Evolutionary conservation across 2,888 invertebrate genomes (phyloP).

Genomic region (Spilarctia lutea): DNA sequence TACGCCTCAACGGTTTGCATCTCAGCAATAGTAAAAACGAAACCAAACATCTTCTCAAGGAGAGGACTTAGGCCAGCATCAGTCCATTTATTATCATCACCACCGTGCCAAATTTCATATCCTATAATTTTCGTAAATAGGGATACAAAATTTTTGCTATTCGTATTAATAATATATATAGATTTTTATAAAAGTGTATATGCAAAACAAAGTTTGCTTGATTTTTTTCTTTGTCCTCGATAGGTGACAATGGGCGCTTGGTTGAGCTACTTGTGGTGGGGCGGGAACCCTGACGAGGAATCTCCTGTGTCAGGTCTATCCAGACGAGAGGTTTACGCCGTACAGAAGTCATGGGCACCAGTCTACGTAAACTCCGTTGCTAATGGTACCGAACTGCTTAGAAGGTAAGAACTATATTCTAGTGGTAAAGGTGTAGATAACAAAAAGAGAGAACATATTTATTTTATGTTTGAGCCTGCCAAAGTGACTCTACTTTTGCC

Average conservation of each 20-base stretch:
- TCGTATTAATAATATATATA: too few species aligned
- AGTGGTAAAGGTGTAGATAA: not conserved
- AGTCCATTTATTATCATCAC: too few species aligned
- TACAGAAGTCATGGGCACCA: slow-evolving; percentile 75
- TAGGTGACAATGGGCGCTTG: slow-evolving; percentile 77
- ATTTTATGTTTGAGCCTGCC: too few species aligned
- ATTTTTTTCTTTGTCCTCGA: not conserved
- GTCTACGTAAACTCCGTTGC: slow-evolving; percentile 66
- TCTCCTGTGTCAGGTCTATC: slow-evolving; percentile 72
- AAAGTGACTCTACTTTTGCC: too few species aligned
- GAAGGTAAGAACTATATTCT: slow-evolving; percentile 62
- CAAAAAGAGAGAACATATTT: not conserved
- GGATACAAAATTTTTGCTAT: too few species aligned
- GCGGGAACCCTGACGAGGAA: slow-evolving; percentile 72
- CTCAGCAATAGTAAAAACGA: too few species aligned
- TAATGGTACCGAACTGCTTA: slow-evolving; percentile 76
- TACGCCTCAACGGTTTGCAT: too few species aligned
- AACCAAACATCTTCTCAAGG: too few species aligned
- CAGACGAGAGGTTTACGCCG: slow-evolving; percentile 67
- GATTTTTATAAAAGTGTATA: not conserved
- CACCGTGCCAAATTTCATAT: too few species aligned
- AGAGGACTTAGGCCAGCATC: too few species aligned
- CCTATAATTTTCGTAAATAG: too few species aligned
- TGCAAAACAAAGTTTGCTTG: not conserved
- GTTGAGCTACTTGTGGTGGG: slow-evolving; percentile 80